Base-by-base conservation (phyloP, 2,113 vertebrate species). In the Emberiza fucata region DNA sequence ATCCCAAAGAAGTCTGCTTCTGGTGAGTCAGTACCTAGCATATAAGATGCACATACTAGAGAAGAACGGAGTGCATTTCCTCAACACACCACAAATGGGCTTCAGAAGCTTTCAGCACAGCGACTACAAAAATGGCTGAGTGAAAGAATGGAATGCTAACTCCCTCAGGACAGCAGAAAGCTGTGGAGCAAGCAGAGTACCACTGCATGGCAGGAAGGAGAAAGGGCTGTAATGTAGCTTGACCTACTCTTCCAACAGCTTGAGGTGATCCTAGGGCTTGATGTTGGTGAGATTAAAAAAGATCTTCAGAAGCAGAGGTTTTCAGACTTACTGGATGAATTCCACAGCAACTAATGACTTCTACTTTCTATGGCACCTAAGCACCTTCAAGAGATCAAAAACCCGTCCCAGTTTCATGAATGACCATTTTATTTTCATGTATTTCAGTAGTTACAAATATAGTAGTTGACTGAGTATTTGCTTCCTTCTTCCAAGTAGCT, bases 401-500 rank as follows among this genome's bases (percentile, higher is more conserved):
- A 45, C 14, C 75, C 25, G 0, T 37, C 76, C 56, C 33, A 70
- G 33, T 35, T 82, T 93, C 27, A 57, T 29, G 13, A 65, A 90
- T 7, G 28, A 48, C 33, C 16, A n/a, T 81, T 91, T 95, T 93
- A 88, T 93, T 97, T 83, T 68, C 29, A 31, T 11, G 14, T 80
- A 72, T 92, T 90, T 88, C 65, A 85, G 82, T 50, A 96, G 45
- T 76, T 80, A 75, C 75, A 71, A 70, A 95, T 70, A 90, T 4
- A 90, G 59, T 4, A 92, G 68, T 29, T 88, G 40, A 90, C 24
- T 13, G 19, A 91, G 8, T 68, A 94, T 54, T 86, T 81, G 42
- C 23, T 22, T 56, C 81, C 66, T 90, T 71, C 72, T 93, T 56
- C 69, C 80, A 92, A 65, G 37, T 8, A 95, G 48, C 64, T 97